phyloP scores from a whole-genome alignment of 2,113 vertebrate species.

The Ochotona princeps region DNA sequence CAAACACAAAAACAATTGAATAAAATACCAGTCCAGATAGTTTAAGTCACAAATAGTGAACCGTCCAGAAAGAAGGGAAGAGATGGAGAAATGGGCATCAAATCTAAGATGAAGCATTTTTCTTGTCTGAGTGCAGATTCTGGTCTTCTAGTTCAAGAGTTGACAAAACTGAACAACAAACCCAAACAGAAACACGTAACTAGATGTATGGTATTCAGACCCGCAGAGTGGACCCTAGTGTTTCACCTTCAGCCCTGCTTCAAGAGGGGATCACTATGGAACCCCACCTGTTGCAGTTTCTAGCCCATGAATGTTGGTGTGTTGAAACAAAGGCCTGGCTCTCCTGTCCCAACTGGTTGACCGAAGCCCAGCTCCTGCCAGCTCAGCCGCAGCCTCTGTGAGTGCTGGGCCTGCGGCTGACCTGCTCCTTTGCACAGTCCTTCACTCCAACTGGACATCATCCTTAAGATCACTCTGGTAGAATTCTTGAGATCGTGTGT shows the following conservation, averaged over 20 bases:
- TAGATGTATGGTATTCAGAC: neutral
- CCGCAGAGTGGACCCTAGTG: neutral
- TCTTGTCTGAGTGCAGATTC: neutral
- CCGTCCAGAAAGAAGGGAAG: neutral
- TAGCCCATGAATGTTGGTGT: neutral
- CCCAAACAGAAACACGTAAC: neutral
- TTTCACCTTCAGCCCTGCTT: neutral
- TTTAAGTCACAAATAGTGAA: neutral
- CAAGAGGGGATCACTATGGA: too few relatives aligned
- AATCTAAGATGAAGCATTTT: neutral
- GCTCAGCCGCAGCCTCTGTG: neutral
- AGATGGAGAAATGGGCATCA: neutral
- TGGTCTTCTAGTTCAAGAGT: neutral
- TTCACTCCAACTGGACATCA: neutral
- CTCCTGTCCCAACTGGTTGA: too few relatives aligned
- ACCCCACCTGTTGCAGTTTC: too few relatives aligned
- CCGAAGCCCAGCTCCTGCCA: neutral
- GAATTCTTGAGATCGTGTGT: neutral
- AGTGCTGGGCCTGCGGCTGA: neutral
- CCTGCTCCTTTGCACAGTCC: neutral
- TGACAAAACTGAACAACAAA: neutral
- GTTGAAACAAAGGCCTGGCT: neutral
- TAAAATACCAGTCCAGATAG: neutral
- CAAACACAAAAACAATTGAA: neutral
- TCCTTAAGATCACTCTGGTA: neutral